Percentiles rank a stretch among this genome's conserved stretches.
These are phyloP conservation scores for Lithobates sylvaticus DNA, from an alignment of 2,797 vertebrate species.

Conservation along the genomic window DNA sequence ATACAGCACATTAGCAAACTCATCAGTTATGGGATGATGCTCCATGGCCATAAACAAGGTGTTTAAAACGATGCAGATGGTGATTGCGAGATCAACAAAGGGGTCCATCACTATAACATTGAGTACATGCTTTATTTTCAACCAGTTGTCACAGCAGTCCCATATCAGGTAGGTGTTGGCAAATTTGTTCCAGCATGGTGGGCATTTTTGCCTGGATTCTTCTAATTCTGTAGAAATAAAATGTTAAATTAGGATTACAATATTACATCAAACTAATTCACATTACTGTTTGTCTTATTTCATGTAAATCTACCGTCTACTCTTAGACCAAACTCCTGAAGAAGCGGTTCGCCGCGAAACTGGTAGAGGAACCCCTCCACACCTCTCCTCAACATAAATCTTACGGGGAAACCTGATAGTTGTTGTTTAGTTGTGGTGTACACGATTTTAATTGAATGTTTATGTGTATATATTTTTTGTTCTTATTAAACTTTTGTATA, in stretches of 20 bases:
- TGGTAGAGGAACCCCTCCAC: too few relatives aligned
- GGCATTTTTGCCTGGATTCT: slow-evolving; percentile 92
- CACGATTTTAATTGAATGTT: too few relatives aligned
- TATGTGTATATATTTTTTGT: too few relatives aligned
- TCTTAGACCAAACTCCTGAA: too few relatives aligned
- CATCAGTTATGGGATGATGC: slow-evolving; percentile 80
- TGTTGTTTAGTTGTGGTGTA: too few relatives aligned
- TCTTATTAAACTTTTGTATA: too few relatives aligned
- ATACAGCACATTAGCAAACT: slow-evolving; percentile 78
- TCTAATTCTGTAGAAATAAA: slow-evolving; percentile 85
- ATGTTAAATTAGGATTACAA: background rate
- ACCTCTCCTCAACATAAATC: too few relatives aligned
- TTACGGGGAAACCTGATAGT: too few relatives aligned
- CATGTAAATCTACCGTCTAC: too few relatives aligned
- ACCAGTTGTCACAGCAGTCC: slow-evolving; percentile 90
- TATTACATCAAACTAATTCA: background rate
- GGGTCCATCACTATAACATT: slow-evolving; percentile 94
- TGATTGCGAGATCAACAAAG: slow-evolving; percentile 92
- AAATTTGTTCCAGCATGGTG: slow-evolving; percentile 91
- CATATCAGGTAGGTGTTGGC: slow-evolving; percentile 91
- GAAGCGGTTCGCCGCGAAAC: too few relatives aligned
- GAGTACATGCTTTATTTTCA: slow-evolving; percentile 87
- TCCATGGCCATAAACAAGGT: slow-evolving; percentile 99
- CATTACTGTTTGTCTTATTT: too few relatives aligned
- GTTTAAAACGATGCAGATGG: slow-evolving; percentile 96